These are phyloP conservation scores for Mercenaria mercenaria DNA, from an alignment of 1,140 invertebrate species.

Conservation along the genomic window DNA sequence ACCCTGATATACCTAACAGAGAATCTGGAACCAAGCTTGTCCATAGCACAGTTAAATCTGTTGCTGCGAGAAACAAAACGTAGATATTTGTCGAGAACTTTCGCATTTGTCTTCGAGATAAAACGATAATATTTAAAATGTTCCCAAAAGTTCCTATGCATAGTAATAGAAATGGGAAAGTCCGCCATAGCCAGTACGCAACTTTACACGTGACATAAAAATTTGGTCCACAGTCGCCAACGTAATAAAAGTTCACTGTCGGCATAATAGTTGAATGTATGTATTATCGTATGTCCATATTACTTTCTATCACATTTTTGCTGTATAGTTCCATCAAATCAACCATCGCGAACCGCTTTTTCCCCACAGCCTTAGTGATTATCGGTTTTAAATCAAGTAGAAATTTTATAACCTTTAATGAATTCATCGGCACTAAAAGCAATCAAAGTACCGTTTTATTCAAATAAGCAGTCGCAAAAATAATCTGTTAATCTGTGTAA, in stretches of 20 bases:
- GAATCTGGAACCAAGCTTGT: neutral
- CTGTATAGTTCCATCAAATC: no score
- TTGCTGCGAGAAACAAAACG: neutral
- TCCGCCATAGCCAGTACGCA: neutral
- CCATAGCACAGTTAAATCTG: constrained; percentile 6
- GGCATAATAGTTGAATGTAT: no score
- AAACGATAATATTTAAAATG: constrained; percentile 15
- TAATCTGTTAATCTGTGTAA: no score
- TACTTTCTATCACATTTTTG: no score
- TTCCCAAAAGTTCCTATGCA: constrained; percentile 9
- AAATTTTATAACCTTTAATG: no score
- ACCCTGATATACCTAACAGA: neutral
- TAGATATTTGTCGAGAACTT: constrained; percentile 19
- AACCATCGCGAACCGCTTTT: no score
- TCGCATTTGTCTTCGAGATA: neutral
- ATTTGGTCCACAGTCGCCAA: neutral
- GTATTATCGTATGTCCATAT: no score
- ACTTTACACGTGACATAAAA: neutral
- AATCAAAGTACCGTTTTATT: no score
- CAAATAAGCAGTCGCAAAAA: no score
- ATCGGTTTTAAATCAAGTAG: no score
- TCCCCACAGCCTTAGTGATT: no score
- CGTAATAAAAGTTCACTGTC: neutral
- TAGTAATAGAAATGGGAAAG: neutral
- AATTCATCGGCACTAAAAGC: no score